Percentiles rank a stretch among this genome's conserved stretches.
Conservation (phyloP, 2,888 invertebrate genomes). For the Onchidella celtica region DNA sequence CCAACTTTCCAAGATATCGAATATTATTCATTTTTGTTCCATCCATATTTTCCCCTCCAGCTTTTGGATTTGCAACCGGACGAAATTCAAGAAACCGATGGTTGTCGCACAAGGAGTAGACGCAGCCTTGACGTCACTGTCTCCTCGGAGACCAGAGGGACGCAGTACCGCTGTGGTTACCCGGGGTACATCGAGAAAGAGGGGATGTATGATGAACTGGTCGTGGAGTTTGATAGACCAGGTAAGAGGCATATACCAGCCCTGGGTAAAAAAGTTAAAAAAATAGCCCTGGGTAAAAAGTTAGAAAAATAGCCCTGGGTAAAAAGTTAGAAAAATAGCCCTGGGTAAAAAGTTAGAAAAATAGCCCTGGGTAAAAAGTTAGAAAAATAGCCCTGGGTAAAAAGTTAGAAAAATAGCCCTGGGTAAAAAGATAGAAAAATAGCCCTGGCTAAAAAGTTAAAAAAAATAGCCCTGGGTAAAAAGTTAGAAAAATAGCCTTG, state of each 20-base stretch:
- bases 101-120: conserved; percentile 35
- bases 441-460: background rate
- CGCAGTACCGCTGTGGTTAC: conserved; percentile 46
- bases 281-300: background rate
- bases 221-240: background rate
- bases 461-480: background rate
- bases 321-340: too few relatives aligned
- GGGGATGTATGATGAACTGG: conserved; percentile 32
- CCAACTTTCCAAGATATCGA: too few relatives aligned
- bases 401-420: too few relatives aligned
- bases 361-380: too few relatives aligned
- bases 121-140: conserved; percentile 31
- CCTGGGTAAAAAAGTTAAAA: too few relatives aligned
- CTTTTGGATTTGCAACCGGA: conserved; percentile 18
- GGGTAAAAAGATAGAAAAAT: background rate
- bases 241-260: conserved; percentile 9
- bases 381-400: too few relatives aligned
- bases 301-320: too few relatives aligned
- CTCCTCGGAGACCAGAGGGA: conserved; percentile 16
- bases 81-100: conserved; percentile 31
- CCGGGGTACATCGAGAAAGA: conserved; percentile 43
- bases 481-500: background rate
- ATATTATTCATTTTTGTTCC: too few relatives aligned
- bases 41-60: background rate
- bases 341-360: too few relatives aligned